A percentile compares a stretch with the other conserved stretches of the same genome.
phyloP scores from a whole-genome alignment of 2,113 vertebrate genomes.

The Pteronura brasiliensis region DNA sequence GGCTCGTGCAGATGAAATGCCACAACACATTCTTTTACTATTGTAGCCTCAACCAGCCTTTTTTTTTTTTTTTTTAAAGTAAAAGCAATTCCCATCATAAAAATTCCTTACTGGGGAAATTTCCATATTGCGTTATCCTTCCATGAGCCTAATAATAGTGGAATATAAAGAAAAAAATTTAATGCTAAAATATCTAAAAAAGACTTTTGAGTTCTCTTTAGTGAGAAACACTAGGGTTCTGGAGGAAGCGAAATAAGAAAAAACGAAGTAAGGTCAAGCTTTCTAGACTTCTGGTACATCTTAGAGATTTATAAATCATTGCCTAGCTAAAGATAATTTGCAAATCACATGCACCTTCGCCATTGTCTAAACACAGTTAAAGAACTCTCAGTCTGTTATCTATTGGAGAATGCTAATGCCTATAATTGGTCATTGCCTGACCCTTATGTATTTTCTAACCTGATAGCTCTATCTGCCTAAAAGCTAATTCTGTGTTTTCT shows the following conservation, averaged over 20 bases:
- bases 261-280: slow-evolving; percentile 41
- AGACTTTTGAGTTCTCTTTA: slow-evolving; percentile 66
- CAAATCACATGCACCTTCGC: slow-evolving; percentile 72
- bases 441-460: slow-evolving; percentile 75
- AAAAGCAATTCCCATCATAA: slow-evolving; percentile 74
- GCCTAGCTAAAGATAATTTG: slow-evolving; percentile 75
- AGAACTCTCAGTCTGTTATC: slow-evolving; percentile 75
- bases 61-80: slow-evolving; percentile 47
- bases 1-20: slow-evolving; percentile 77
- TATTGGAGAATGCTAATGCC: slow-evolving; percentile 77
- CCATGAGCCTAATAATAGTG: slow-evolving; percentile 57
- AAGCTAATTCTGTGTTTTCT: slow-evolving; percentile 80
- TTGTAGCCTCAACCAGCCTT: slow-evolving; percentile 71
- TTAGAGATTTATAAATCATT: slow-evolving; percentile 70
- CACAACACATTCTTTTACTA: slow-evolving; percentile 77
- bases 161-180: slow-evolving; percentile 66
- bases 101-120: slow-evolving; percentile 63
- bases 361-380: slow-evolving; percentile 78
- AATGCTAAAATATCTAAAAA: slow-evolving; percentile 69
- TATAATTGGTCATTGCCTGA: slow-evolving; percentile 81
- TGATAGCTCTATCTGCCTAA: slow-evolving; percentile 76
- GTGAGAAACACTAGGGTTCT: slow-evolving; percentile 64
- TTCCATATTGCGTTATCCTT: slow-evolving; percentile 77
- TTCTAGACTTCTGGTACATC: slow-evolving; percentile 58
- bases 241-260: slow-evolving; percentile 48